Conservation (phyloP, 2,888 invertebrate species). For the Platycheirus rosarum region DNA sequence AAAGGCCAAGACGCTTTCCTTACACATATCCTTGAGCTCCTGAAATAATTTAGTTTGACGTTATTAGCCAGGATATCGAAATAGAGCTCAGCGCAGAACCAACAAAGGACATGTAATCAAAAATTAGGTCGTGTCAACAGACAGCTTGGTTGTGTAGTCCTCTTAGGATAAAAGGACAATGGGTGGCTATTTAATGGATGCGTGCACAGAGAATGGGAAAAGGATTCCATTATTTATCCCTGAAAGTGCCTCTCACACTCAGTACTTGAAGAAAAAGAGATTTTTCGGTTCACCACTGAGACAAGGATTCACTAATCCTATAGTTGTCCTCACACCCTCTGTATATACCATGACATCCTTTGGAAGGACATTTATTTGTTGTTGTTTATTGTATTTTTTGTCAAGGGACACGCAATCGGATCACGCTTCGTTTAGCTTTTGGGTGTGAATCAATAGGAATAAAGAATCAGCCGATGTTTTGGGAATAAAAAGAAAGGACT, state of each 20-base stretch:
- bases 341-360: slow-evolving; percentile 35
- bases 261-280: slow-evolving; percentile 48
- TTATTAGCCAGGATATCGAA: slow-evolving; percentile 63
- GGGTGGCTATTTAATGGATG: slow-evolving; percentile 72
- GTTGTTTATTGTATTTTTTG: slow-evolving; percentile 17
- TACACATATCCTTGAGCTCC: slow-evolving; percentile 43
- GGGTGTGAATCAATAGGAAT: slow-evolving; percentile 72
- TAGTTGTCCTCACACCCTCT: slow-evolving; percentile 14
- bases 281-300: slow-evolving; percentile 68
- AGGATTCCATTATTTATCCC: slow-evolving; percentile 72
- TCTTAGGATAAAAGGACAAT: slow-evolving; percentile 55
- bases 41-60: slow-evolving; percentile 64
- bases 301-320: slow-evolving; percentile 63
- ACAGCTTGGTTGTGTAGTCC: slow-evolving; percentile 17
- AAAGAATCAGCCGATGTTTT: too few relatives aligned
- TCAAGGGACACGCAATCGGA: slow-evolving; percentile 65
- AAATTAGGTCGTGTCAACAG: slow-evolving; percentile 73
- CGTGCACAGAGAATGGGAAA: slow-evolving; percentile 64
- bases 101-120: slow-evolving; percentile 61
- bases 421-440: slow-evolving; percentile 73
- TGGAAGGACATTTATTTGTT: slow-evolving; percentile 52
- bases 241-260: slow-evolving; percentile 44
- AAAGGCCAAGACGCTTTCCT: slow-evolving; percentile 34
- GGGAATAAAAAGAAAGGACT: slow-evolving; percentile 28
- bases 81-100: slow-evolving; percentile 32